phyloP scores from a whole-genome alignment of 2,797 vertebrate genomes.

The Melanotaenia parkinsoni region DNA sequence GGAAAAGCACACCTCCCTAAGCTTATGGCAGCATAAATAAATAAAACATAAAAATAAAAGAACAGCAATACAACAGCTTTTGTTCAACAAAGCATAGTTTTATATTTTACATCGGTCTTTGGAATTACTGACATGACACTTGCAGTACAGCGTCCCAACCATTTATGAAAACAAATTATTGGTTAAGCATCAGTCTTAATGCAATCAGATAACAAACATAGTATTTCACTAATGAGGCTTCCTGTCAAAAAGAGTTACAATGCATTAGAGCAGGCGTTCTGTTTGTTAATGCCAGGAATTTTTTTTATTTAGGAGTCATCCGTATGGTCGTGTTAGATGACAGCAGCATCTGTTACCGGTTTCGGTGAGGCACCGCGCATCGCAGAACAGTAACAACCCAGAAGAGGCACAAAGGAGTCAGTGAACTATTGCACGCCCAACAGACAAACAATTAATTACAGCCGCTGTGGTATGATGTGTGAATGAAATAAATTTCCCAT shows the following conservation, averaged over 20 bases:
- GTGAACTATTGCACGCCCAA: conserved; percentile 79
- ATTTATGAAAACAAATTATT: not conserved
- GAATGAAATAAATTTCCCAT: conserved; percentile 83
- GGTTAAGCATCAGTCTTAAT: not conserved
- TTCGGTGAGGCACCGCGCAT: conserved; percentile 49
- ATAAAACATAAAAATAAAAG: too few relatives aligned
- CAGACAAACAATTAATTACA: conserved; percentile 84
- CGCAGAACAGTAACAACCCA: conserved; percentile 58
- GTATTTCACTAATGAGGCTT: conserved; percentile 5
- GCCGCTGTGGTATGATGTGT: conserved; percentile 79
- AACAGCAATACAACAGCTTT: too few relatives aligned
- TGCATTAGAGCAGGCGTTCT: conserved; percentile 2
- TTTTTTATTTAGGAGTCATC: conserved; percentile 61
- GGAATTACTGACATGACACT: too few relatives aligned
- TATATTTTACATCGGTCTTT: too few relatives aligned
- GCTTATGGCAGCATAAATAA: too few relatives aligned
- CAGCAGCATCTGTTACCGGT: conserved; percentile 68
- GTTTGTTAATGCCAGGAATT: conserved; percentile 38
- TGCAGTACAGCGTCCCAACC: too few relatives aligned
- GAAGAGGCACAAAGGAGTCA: conserved; percentile 78
- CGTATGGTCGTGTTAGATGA: conserved; percentile 59
- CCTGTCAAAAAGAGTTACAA: conserved; percentile 11
- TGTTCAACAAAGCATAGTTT: too few relatives aligned
- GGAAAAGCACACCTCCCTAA: too few relatives aligned
- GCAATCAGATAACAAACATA: not conserved